These are phyloP conservation scores for Noctua fimbriata DNA, from an alignment of 2,888 invertebrate species.

Conservation along the genomic window DNA sequence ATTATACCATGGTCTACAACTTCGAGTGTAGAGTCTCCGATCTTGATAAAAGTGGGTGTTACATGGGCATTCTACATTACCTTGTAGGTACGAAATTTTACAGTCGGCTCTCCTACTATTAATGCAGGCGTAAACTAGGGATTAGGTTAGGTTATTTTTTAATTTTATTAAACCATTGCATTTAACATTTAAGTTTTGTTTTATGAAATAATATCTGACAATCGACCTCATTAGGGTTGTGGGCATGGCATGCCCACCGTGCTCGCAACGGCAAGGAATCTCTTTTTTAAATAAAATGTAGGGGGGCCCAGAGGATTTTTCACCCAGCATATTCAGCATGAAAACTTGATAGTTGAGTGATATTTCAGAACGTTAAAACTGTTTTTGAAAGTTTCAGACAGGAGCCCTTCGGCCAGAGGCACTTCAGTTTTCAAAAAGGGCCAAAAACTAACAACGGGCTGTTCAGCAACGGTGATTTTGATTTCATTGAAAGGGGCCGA, in stretches of 20 bases:
- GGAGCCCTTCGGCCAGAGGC: neutral
- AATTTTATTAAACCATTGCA: no score
- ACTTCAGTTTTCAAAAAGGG: neutral
- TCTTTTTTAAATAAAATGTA: neutral
- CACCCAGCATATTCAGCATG: neutral
- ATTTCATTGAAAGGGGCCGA: no score
- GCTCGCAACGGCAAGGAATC: neutral
- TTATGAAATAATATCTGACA: neutral
- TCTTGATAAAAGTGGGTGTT: no score
- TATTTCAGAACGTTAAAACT: neutral
- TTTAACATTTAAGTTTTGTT: neutral
- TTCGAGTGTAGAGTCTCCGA: no score
- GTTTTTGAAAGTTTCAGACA: neutral
- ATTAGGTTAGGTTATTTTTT: neutral
- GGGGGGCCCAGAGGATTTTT: neutral
- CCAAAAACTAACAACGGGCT: neutral
- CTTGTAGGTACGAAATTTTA: no score
- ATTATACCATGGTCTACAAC: no score
- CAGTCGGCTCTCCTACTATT: no score
- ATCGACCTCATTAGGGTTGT: neutral
- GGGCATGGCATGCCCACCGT: neutral
- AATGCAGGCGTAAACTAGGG: no score
- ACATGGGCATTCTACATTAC: no score
- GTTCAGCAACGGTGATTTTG: no score
- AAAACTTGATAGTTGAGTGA: neutral